Percentiles rank a stretch among this genome's conserved stretches.
Evolutionary conservation across 2,113 vertebrate species (phyloP).

Genomic region (Smithornis capensis): DNA sequence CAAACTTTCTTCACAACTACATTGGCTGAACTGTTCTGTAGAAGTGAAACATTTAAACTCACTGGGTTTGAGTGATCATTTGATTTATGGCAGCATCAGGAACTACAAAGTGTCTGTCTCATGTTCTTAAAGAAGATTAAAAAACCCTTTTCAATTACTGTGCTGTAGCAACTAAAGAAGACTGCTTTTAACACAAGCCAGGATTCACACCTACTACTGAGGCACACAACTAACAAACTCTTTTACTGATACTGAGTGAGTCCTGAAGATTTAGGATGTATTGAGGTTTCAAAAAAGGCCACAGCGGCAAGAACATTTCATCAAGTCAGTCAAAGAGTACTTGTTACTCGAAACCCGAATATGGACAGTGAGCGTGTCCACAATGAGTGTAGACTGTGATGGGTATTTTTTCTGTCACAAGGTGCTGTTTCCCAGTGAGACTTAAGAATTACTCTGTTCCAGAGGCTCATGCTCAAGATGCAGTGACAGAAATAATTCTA

Average conservation of each 20-base stretch:
- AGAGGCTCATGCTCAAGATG: neutral
- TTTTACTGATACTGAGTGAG: neutral
- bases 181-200: neutral
- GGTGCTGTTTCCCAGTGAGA: neutral
- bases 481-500: neutral
- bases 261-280: neutral
- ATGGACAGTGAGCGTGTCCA: neutral
- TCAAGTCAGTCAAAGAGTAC: neutral
- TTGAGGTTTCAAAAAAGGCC: neutral
- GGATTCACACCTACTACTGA: neutral
- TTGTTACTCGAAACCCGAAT: neutral
- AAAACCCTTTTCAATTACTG: neutral
- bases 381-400: neutral
- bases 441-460: neutral
- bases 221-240: neutral
- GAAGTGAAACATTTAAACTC: neutral
- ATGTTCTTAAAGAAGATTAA: neutral
- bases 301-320: neutral
- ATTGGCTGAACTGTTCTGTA: neutral
- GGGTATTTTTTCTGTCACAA: neutral
- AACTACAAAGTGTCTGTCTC: neutral
- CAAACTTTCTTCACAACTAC: neutral
- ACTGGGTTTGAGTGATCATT: neutral
- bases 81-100: neutral
- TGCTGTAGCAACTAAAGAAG: neutral